phyloP scores from a whole-genome alignment of 2,797 vertebrate species.

The Spinibarbus caldwelli region DNA sequence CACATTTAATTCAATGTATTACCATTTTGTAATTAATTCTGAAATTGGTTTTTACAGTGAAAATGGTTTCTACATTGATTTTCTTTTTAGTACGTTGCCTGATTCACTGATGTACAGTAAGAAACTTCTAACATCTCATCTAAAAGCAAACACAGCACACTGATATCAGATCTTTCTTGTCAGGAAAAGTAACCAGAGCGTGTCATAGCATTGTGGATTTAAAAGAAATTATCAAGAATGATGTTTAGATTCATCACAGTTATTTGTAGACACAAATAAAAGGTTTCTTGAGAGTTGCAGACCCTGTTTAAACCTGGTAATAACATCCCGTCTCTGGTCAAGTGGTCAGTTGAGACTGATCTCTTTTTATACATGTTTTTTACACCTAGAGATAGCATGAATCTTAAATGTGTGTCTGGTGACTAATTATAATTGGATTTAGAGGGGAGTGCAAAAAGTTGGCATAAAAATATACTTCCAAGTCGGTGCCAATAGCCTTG shows the following conservation, averaged over 20 bases:
- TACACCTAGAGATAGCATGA: neutral
- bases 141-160: neutral
- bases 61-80: neutral
- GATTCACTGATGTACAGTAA: neutral
- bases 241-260: neutral
- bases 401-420: conserved; percentile 2
- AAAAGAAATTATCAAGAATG: neutral
- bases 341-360: neutral
- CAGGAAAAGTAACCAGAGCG: neutral
- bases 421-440: neutral
- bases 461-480: neutral
- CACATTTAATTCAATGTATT: neutral
- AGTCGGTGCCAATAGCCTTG: no score
- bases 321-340: neutral
- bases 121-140: neutral
- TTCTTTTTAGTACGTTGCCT: no score
- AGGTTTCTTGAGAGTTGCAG: neutral
- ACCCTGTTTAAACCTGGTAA: neutral
- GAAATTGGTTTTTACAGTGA: neutral
- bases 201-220: neutral
- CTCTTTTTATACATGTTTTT: neutral
- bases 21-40: neutral
- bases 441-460: neutral
- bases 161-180: neutral
- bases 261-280: neutral